A percentile compares a stretch with the other conserved stretches of the same genome.
phyloP scores from a whole-genome alignment of 2,113 vertebrate genomes.

The Puma concolor region DNA sequence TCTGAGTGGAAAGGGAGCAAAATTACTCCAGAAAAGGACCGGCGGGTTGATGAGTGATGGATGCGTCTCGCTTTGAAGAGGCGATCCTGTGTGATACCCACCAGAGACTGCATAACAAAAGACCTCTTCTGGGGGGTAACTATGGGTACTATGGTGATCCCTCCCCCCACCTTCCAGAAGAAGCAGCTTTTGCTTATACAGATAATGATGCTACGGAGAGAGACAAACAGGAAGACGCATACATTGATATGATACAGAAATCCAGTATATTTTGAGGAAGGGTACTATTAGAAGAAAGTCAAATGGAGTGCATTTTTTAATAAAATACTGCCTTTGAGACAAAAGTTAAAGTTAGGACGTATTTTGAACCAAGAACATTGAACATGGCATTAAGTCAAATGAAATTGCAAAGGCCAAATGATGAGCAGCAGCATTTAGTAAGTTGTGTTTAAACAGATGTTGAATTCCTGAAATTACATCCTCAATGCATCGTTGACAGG shows the following conservation, averaged over 20 bases:
- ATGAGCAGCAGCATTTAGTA: neutral
- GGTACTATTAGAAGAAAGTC: neutral
- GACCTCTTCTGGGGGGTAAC: no score
- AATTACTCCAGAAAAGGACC: neutral
- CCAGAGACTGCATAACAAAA: neutral
- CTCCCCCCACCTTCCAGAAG: neutral
- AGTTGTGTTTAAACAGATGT: conserved; percentile 3
- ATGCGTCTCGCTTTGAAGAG: neutral
- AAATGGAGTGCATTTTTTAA: neutral
- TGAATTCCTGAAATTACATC: conserved; percentile 1
- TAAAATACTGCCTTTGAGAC: neutral
- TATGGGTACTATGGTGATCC: no score
- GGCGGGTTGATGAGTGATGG: neutral
- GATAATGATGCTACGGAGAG: neutral
- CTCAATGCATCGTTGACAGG: neutral
- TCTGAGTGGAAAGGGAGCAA: conserved; percentile 34
- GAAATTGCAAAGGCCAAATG: conserved; percentile 21
- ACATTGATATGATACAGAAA: neutral
- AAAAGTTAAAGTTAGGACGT: conserved; percentile 20
- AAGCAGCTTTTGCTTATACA: neutral
- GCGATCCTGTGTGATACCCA: accelerated
- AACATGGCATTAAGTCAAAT: conserved; percentile 17
- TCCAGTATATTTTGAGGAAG: neutral
- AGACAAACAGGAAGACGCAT: neutral
- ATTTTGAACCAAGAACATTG: conserved; percentile 33